Conservation (phyloP, 1,140 invertebrate species). For the Pteromalus puparum region DNA sequence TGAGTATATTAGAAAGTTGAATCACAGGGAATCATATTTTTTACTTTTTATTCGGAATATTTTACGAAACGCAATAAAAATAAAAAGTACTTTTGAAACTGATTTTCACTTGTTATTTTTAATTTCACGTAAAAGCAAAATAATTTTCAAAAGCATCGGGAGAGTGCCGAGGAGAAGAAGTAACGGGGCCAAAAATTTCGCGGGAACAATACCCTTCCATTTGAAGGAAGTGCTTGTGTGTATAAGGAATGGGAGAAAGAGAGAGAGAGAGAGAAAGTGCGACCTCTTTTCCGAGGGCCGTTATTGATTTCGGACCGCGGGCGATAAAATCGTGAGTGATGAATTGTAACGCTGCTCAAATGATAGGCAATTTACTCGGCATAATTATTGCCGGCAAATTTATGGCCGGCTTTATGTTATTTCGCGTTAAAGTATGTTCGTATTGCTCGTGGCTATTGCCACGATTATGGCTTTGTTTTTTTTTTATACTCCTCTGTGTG, state of each 20-base stretch:
- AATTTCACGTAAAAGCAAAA: not conserved
- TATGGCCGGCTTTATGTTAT: slow-evolving; percentile 32
- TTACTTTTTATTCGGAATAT: not conserved
- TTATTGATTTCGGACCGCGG: slow-evolving; percentile 46
- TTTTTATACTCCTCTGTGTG: not conserved
- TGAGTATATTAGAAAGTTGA: not conserved
- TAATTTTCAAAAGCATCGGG: too few species aligned
- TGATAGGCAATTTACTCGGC: slow-evolving; percentile 55
- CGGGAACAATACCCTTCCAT: not conserved
- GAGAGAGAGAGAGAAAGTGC: not conserved
- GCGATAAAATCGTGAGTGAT: slow-evolving; percentile 55
- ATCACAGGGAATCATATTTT: not conserved
- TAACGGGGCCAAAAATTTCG: not conserved
- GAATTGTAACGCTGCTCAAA: slow-evolving; percentile 55
- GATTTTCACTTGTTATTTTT: not conserved
- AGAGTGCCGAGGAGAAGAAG: too few species aligned
- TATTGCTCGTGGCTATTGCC: not conserved
- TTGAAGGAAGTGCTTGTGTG: not conserved
- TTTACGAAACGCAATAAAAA: not conserved
- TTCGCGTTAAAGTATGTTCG: slow-evolving; percentile 45
- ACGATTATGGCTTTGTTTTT: not conserved
- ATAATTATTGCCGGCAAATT: slow-evolving; percentile 54
- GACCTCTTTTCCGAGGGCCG: slow-evolving; percentile 49
- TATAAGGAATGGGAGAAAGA: slow-evolving; percentile 4
- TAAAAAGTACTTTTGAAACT: not conserved